A percentile compares a stretch with the other conserved stretches of the same genome.
These are phyloP conservation scores for Semibalanus balanoides DNA, from an alignment of 1,140 invertebrate genomes.

Conservation along the genomic window DNA sequence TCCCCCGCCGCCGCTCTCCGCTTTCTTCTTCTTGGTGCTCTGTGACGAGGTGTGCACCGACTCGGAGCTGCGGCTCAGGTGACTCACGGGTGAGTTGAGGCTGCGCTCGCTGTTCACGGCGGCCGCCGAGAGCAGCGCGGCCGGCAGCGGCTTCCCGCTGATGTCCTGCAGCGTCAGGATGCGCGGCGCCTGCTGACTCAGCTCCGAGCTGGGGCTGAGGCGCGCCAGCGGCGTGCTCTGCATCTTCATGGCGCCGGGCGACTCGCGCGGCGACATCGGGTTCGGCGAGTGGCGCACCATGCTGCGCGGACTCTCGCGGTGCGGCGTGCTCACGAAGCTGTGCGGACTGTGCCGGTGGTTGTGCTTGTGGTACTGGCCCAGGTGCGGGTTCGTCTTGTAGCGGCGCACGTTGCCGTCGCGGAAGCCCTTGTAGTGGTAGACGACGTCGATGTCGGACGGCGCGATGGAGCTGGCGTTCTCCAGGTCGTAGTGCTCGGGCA, in stretches of 20 bases:
- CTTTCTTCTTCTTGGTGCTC: constrained; percentile 35
- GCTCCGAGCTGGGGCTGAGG: constrained; percentile 76
- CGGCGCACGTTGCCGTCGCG: constrained; percentile 65
- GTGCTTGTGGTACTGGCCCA: constrained; percentile 27
- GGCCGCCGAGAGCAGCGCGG: constrained; percentile 63
- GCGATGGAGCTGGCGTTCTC: constrained; percentile 95
- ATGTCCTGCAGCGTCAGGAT: constrained; percentile 86
- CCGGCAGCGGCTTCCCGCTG: constrained; percentile 77
- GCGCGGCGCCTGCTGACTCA: constrained; percentile 75
- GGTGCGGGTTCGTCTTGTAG: constrained; percentile 44
- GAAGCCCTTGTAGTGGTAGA: constrained; percentile 87
- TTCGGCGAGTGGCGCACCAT: constrained; percentile 25
- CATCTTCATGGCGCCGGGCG: constrained; percentile 34
- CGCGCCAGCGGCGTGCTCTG: constrained; percentile 79
- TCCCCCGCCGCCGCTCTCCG: constrained; percentile 33
- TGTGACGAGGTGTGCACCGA: constrained; percentile 33
- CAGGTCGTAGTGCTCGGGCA: constrained; percentile 89
- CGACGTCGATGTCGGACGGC: constrained; percentile 90
- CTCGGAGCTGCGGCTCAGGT: constrained; percentile 60
- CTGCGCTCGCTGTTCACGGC: constrained; percentile 73
- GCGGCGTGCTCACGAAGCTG: constrained; percentile 41
- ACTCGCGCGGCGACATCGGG: constrained; percentile 21
- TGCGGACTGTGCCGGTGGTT: constrained; percentile 28
- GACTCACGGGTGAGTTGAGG: constrained; percentile 74
- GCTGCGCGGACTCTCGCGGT: constrained; percentile 34